A percentile compares a stretch with the other conserved stretches of the same genome.
Evolutionary conservation across 2,113 vertebrate genomes (phyloP).

Genomic region (Climacteris rufus): DNA sequence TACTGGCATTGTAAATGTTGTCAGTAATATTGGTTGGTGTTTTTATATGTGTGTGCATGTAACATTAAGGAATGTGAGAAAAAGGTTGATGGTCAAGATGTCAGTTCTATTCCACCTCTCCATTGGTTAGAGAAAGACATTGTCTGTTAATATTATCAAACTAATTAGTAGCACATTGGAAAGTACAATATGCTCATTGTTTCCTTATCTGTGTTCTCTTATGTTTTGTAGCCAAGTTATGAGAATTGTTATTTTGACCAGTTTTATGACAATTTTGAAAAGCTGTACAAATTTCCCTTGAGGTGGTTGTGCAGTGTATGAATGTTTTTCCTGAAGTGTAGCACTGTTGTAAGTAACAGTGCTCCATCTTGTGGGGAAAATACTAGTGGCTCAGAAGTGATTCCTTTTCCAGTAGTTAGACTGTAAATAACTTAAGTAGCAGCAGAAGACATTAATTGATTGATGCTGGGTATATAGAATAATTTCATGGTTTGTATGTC

Average conservation of each 20-base stretch:
- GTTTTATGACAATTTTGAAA: neutral
- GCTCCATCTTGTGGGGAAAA: constrained; percentile 19
- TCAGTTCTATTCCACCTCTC: neutral
- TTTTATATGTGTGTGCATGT: neutral
- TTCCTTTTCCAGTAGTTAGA: neutral
- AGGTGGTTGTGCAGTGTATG: fast-evolving
- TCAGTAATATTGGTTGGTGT: neutral
- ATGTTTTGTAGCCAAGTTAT: neutral
- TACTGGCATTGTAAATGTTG: neutral
- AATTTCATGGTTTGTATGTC: neutral
- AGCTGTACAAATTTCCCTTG: neutral
- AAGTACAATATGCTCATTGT: neutral
- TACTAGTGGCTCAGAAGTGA: neutral
- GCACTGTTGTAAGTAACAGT: neutral
- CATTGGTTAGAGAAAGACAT: neutral
- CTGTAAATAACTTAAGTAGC: neutral
- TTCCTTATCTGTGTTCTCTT: neutral
- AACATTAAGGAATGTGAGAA: neutral
- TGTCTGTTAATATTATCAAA: neutral
- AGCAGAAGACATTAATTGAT: neutral
- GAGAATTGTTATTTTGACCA: neutral
- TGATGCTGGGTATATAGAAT: neutral
- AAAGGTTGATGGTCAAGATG: neutral
- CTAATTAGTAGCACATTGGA: neutral
- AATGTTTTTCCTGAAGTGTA: neutral